Evolutionary conservation across 2,113 vertebrate species (phyloP), one percentile per base, ranked within the genome.

Genomic region (Bambusicola thoracicus): DNA sequence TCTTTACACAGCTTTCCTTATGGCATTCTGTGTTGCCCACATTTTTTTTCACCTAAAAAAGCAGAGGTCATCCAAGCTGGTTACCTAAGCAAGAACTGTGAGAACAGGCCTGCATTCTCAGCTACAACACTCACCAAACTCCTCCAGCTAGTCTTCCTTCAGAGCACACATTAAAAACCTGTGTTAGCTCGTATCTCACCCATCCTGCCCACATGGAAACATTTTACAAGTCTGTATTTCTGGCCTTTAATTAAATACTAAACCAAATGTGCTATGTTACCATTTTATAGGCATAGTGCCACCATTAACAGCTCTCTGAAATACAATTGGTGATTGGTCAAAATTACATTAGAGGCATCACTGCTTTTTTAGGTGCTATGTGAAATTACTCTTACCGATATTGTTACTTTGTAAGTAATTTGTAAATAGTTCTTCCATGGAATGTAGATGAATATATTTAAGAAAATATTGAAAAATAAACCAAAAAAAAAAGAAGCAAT

Each of bases 381-480:
- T 69, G 78, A 84, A 87, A 90, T 92, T 76, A 84, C 66, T 79
- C 49, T 75, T 94, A 68, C 34, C 63, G 51, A 25, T 88, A 44
- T 27, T 73, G 48, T 13, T 24, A 22, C 56, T 72, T 85, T 68
- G 56, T 68, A 68, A 75, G 69, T 13, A 94, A 84, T 93, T 95
- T 94, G 73, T 93, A 95, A 85, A 48, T 85, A 90, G 68, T 38
- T 94, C 65, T 95, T 96, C 94, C 69, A 92, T 65, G 85, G 48
- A 81, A 96, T 96, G 83, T 86, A 34, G 72, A 94, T 92, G 73
- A 93, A 74, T 96, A 15, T 80, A 70, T 96, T 94, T 85, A 22
- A 9, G 34, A 94, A 92, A 95, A 94, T 94, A 90, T 67, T 89
- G 82, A 94, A 70, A 72, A 78, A 78, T 87, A n/a, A n/a, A n/a